phyloP scores from a whole-genome alignment of 2,888 invertebrate species.

The Lucinisca nassula region DNA sequence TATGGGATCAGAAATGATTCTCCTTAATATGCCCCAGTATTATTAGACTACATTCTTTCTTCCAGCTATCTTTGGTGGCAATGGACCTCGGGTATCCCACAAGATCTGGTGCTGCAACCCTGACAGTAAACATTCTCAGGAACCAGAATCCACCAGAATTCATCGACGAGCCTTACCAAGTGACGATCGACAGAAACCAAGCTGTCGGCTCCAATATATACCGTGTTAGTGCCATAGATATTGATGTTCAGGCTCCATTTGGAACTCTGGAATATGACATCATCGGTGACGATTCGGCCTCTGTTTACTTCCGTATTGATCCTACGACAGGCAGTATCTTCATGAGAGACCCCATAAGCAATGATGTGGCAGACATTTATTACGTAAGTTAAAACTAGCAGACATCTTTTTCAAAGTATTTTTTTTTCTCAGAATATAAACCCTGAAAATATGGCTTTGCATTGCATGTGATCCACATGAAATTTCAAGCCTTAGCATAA shows the following conservation, averaged over 20 bases:
- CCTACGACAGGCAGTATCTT: conserved; percentile 65
- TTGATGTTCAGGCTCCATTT: conserved; percentile 80
- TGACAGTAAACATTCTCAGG: conserved; percentile 79
- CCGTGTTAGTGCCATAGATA: conserved; percentile 76
- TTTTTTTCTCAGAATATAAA: no score
- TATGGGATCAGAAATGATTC: no score
- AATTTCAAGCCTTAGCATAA: no score
- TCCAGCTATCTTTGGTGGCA: conserved; percentile 71
- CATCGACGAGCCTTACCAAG: conserved; percentile 66
- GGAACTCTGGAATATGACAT: conserved; percentile 80
- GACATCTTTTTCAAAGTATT: no score
- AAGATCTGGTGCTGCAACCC: conserved; percentile 54
- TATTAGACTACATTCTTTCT: no score
- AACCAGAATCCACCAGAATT: conserved; percentile 87
- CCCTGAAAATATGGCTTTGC: no score
- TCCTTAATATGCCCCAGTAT: no score
- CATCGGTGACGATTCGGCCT: conserved; percentile 83
- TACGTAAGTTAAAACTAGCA: conserved; percentile 69
- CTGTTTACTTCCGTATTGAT: conserved; percentile 80
- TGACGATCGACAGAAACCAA: conserved; percentile 65
- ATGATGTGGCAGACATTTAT: conserved; percentile 68
- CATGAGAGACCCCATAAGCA: conserved; percentile 65
- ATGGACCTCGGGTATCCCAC: conserved; percentile 72
- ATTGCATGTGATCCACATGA: no score
- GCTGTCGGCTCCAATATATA: conserved; percentile 51